phyloP scores from a whole-genome alignment of 2,888 invertebrate genomes.

The Diarsia brunnea region DNA sequence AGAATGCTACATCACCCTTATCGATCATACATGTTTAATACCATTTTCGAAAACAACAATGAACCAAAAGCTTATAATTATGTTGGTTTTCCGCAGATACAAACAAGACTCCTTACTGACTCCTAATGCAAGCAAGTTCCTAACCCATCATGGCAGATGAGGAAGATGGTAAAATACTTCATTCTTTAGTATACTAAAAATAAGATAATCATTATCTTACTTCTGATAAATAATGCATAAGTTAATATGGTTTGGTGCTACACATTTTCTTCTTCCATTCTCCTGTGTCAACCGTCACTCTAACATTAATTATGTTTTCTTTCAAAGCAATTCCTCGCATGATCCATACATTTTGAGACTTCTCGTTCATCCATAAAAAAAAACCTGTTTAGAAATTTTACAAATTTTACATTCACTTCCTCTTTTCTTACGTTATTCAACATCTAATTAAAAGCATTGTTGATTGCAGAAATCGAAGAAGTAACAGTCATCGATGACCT shows the following conservation, averaged over 20 bases:
- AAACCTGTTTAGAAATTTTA: background rate
- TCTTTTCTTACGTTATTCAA: background rate
- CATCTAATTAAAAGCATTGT: background rate
- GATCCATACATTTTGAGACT: background rate
- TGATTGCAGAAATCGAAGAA: constrained; percentile 78
- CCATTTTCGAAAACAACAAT: background rate
- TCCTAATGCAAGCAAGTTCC: constrained; percentile 11
- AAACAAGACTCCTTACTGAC: background rate
- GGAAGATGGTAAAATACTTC: constrained; percentile 76
- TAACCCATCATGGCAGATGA: constrained; percentile 81
- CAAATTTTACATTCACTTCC: background rate
- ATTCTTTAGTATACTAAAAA: background rate
- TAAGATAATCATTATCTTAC: background rate
- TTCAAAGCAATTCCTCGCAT: background rate
- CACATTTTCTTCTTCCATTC: background rate
- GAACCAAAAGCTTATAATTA: background rate
- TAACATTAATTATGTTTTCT: background rate
- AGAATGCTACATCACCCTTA: background rate
- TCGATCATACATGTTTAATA: background rate
- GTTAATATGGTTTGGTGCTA: background rate
- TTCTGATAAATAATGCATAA: background rate
- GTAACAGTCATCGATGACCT: constrained; percentile 69
- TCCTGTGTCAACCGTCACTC: background rate
- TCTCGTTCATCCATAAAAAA: background rate
- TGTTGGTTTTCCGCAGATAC: too few species aligned